A percentile compares a stretch with the other conserved stretches of the same genome.
These are phyloP conservation scores for Pipa parva DNA, from an alignment of 2,113 vertebrate genomes.

Conservation along the genomic window DNA sequence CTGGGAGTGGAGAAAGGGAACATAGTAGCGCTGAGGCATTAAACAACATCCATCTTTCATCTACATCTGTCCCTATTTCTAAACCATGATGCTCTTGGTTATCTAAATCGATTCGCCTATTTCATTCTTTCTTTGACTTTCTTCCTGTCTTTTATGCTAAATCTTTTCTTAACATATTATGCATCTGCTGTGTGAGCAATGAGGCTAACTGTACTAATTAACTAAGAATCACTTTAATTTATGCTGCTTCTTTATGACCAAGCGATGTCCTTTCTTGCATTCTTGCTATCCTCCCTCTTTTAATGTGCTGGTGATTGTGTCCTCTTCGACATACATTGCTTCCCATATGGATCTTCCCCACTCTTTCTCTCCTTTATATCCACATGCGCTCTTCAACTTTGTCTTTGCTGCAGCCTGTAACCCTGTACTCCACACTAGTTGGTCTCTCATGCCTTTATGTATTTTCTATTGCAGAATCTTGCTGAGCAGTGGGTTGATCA, in stretches of 20 bases:
- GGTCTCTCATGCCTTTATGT: constrained; percentile 43
- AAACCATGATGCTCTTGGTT: neutral
- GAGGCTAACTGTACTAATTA: too few species aligned
- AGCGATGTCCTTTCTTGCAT: too few species aligned
- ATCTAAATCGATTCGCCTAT: too few species aligned
- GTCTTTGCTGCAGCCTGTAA: neutral
- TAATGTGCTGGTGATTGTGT: too few species aligned
- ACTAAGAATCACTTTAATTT: too few species aligned
- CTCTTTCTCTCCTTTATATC: neutral
- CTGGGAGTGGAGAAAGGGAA: constrained; percentile 39
- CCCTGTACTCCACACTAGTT: neutral
- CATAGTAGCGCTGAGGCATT: constrained; percentile 9
- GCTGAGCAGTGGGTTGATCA: constrained; percentile 94
- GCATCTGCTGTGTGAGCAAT: too few species aligned
- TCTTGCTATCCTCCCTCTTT: too few species aligned
- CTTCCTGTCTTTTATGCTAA: too few species aligned
- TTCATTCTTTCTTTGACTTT: too few species aligned
- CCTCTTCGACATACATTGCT: too few species aligned
- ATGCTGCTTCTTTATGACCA: too few species aligned
- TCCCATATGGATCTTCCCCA: neutral
- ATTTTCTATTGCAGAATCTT: constrained; percentile 61
- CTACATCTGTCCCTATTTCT: neutral
- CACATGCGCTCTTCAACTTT: neutral
- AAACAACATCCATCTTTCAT: neutral
- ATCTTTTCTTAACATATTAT: too few species aligned